Evolutionary conservation across 2,888 invertebrate genomes (phyloP).

Genomic region (Caradrina clavipalpis): DNA sequence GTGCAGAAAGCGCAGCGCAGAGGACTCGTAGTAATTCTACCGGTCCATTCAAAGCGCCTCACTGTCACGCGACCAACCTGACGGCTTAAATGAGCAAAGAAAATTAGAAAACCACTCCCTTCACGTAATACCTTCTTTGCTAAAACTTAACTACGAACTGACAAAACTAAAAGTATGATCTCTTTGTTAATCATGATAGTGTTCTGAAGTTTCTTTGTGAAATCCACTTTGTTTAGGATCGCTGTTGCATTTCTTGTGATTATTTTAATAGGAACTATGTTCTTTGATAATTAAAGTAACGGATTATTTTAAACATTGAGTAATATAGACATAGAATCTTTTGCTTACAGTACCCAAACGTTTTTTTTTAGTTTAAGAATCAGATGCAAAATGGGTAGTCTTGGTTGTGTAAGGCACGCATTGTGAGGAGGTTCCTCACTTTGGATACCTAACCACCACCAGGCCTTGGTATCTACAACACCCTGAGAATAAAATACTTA

Average conservation of each 20-base stretch:
- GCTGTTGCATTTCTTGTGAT: neutral
- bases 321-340: too few species aligned
- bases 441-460: too few species aligned
- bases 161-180: slow-evolving; percentile 38
- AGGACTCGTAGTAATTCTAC: slow-evolving; percentile 38
- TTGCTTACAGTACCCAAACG: too few species aligned
- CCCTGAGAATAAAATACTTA: too few species aligned
- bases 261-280: neutral
- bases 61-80: slow-evolving; percentile 56
- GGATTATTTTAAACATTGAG: too few species aligned
- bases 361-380: too few species aligned
- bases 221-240: neutral
- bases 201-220: neutral
- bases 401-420: too few species aligned
- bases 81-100: slow-evolving; percentile 48
- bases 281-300: neutral
- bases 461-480: too few species aligned
- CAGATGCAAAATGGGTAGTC: too few species aligned
- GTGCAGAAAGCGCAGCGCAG: slow-evolving; percentile 27
- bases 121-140: slow-evolving; percentile 28
- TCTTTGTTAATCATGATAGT: slow-evolving; percentile 30
- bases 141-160: slow-evolving; percentile 29
- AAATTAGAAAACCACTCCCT: slow-evolving; percentile 47
- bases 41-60: slow-evolving; percentile 62
- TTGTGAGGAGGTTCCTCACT: too few species aligned